Evolutionary conservation across 2,113 vertebrate genomes (phyloP).

Genomic region (Gymnogyps californianus): DNA sequence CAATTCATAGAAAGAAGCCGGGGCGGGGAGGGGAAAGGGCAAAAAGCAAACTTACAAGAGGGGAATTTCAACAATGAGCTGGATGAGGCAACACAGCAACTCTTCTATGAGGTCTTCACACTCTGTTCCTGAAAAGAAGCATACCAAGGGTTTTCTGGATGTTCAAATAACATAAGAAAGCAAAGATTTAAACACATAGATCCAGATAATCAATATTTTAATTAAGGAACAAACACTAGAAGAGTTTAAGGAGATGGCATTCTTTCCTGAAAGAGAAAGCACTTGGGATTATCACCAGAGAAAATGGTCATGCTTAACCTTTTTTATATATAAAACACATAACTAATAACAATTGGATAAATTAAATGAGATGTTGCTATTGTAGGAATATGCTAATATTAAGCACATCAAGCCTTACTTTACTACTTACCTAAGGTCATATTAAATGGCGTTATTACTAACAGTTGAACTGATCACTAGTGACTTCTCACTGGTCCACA

Average conservation of each 20-base stretch:
- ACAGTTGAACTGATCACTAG: background rate
- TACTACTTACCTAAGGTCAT: background rate
- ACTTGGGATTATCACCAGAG: background rate
- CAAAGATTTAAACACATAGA: background rate
- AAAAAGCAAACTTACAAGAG: slow-evolving; percentile 85
- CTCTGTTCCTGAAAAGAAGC: slow-evolving; percentile 71
- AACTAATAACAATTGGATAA: background rate
- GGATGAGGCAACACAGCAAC: slow-evolving; percentile 89
- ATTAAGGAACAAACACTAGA: background rate
- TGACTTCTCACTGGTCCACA: background rate
- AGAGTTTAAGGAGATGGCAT: background rate
- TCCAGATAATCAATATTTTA: background rate
- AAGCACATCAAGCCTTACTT: background rate
- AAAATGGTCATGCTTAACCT: background rate
- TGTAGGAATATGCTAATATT: background rate
- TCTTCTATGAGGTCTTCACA: slow-evolving; percentile 92
- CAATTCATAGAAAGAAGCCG: background rate
- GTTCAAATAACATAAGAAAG: background rate
- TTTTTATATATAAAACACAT: background rate
- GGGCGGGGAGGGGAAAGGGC: background rate
- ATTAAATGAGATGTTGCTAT: background rate
- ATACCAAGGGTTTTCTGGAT: background rate
- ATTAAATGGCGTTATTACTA: background rate
- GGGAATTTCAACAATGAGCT: slow-evolving; percentile 93
- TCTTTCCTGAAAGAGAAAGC: background rate